A percentile compares a stretch with the other conserved stretches of the same genome.
These are phyloP conservation scores for Aspidiotus destructor DNA, from an alignment of 2,888 invertebrate species.

Conservation along the genomic window DNA sequence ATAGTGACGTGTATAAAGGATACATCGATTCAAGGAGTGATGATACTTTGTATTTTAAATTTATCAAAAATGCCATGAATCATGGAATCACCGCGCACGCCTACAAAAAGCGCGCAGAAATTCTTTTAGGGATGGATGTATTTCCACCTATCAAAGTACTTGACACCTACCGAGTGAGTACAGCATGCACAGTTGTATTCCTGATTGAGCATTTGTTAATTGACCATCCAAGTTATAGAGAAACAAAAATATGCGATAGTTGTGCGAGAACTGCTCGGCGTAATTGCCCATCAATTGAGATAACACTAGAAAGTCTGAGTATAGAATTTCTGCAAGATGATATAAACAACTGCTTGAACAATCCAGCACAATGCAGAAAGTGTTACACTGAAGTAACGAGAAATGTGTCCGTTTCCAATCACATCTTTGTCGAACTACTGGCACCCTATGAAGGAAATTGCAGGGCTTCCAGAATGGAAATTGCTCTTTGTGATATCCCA, in stretches of 20 bases:
- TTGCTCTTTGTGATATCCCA: background rate
- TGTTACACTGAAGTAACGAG: background rate
- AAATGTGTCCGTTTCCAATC: background rate
- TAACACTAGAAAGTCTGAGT: background rate
- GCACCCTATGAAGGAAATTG: background rate
- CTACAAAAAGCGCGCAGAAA: background rate
- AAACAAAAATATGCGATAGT: background rate
- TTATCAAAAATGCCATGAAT: background rate
- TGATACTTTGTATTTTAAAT: background rate
- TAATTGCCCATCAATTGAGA: background rate
- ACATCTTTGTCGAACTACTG: background rate
- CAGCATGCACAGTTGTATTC: background rate
- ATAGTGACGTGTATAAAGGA: background rate
- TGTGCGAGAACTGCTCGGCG: background rate
- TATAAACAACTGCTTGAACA: background rate
- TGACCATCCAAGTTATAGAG: background rate
- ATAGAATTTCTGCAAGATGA: background rate
- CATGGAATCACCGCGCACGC: background rate
- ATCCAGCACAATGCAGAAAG: background rate
- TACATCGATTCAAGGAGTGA: background rate
- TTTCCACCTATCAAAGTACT: background rate
- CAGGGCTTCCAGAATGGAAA: background rate
- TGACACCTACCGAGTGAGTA: background rate
- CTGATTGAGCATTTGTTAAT: background rate
- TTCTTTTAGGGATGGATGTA: background rate